These are phyloP conservation scores for Acyrthosiphon pisum DNA, from an alignment of 1,140 invertebrate genomes.

Conservation along the genomic window DNA sequence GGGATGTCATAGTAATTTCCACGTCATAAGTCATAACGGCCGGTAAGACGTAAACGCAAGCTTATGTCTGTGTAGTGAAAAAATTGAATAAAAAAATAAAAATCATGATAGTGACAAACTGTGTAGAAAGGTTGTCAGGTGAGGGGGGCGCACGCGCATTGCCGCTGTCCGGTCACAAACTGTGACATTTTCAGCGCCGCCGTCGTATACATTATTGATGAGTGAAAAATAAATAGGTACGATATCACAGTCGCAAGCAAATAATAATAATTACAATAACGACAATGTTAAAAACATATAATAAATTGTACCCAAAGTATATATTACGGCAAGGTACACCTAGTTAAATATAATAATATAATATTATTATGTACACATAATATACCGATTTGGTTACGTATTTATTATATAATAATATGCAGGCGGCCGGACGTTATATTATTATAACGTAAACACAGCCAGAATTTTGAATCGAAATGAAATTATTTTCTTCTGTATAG, in stretches of 20 bases:
- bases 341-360: not conserved
- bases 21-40: not conserved
- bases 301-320: too few relatives aligned
- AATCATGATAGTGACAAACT: not conserved
- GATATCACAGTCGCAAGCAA: not conserved
- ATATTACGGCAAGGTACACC: not conserved
- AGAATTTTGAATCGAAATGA: slow-evolving; percentile 23
- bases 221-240: slow-evolving; percentile 30
- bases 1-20: not conserved
- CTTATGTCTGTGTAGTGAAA: not conserved
- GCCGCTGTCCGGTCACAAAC: not conserved
- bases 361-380: not conserved
- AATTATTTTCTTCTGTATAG: not conserved
- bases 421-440: not conserved
- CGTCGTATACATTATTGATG: slow-evolving; percentile 45
- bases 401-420: not conserved
- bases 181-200: slow-evolving; percentile 36
- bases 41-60: not conserved
- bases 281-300: not conserved
- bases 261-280: not conserved
- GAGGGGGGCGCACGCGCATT: not conserved
- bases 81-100: not conserved
- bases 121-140: not conserved
- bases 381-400: not conserved
- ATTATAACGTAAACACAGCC: not conserved